Percentiles rank a stretch among this genome's conserved stretches.
Conservation (phyloP, 2,113 vertebrate genomes). For the Myiagra hebetior region DNA sequence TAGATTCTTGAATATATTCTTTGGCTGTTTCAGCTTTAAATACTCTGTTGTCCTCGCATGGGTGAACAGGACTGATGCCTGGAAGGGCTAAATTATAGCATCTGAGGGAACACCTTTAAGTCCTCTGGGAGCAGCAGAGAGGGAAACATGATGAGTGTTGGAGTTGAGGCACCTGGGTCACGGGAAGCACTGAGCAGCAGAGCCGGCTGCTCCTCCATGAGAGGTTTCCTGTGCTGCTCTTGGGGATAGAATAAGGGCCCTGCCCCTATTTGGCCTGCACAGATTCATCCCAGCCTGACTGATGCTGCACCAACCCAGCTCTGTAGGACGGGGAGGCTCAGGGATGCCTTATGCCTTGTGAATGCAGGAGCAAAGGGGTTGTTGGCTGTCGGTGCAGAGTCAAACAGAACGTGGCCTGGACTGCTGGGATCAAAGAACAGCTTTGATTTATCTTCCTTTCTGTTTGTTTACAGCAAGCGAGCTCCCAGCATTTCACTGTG, state of each 20-base stretch:
- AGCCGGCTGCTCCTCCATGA: background rate
- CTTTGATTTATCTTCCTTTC: background rate
- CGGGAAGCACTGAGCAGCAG: background rate
- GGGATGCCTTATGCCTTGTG: background rate
- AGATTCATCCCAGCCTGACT: background rate
- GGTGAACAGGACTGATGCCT: constrained; percentile 16
- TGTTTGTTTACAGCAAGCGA: fast-evolving
- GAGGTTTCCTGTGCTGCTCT: background rate
- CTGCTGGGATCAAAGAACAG: background rate
- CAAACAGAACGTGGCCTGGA: fast-evolving
- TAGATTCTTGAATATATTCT: constrained; percentile 50
- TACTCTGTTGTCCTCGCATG: background rate
- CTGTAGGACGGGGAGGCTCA: background rate
- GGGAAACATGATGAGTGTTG: background rate
- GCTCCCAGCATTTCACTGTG: background rate
- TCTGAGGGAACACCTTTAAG: constrained; percentile 15
- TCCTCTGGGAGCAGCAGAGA: background rate
- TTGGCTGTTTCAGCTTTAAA: constrained; percentile 41
- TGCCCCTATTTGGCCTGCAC: background rate
- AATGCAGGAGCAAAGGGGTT: background rate
- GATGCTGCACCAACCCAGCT: background rate
- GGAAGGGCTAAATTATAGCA: constrained; percentile 15
- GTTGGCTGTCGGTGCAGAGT: fast-evolving
- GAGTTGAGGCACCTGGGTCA: background rate
- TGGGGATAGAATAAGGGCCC: background rate